Conservation (phyloP, 1,140 invertebrate genomes). For the Lasioglossum baleicum region DNA sequence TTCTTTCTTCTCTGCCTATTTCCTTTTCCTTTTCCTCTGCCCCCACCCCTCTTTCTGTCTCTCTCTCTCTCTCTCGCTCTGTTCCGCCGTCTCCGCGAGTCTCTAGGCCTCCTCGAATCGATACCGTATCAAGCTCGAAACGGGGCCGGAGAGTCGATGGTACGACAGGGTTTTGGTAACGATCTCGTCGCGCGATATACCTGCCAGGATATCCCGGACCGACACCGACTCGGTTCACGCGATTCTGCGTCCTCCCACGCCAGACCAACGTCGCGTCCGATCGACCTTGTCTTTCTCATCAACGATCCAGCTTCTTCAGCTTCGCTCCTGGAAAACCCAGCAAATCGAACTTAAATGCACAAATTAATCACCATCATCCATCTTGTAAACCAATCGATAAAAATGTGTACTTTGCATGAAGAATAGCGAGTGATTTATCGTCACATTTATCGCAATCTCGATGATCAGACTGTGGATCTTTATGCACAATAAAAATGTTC, state of each 20-base stretch:
- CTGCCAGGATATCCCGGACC: conserved; percentile 70
- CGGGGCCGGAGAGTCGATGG: conserved; percentile 58
- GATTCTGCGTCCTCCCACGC: neutral
- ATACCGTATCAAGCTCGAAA: conserved; percentile 70
- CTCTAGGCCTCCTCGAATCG: conserved; percentile 54
- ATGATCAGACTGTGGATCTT: no score
- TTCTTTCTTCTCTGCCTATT: conserved; percentile 47
- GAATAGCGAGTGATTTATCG: no score
- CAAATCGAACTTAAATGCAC: no score
- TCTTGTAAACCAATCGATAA: no score
- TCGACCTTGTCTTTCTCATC: neutral
- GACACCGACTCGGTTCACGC: conserved; percentile 23
- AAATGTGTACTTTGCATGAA: no score
- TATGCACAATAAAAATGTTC: no score
- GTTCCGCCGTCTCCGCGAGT: conserved; percentile 51
- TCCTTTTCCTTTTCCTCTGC: conserved; percentile 22
- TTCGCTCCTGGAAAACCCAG: no score
- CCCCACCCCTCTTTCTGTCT: conserved; percentile 6
- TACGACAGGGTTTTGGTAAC: conserved; percentile 75
- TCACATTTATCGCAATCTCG: no score
- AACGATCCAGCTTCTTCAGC: no score
- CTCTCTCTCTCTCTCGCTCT: conserved; percentile 29
- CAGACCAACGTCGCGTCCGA: neutral
- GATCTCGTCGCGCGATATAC: conserved; percentile 74
- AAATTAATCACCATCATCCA: no score